Conservation (phyloP, 1,140 invertebrate species). For the Drosophila pruinosa region DNA sequence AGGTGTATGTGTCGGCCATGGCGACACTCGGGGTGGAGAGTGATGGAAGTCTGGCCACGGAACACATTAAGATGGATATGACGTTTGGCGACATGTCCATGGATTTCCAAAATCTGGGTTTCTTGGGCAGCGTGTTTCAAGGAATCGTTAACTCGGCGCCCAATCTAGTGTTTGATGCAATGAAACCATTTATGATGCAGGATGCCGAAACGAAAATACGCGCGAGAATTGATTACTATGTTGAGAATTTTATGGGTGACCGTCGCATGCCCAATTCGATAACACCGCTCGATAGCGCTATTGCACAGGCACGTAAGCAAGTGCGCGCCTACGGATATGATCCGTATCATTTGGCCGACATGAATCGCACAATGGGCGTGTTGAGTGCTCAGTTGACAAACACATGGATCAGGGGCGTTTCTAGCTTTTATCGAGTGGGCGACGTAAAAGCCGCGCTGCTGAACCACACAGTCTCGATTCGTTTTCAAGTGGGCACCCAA, state of each 20-base stretch:
- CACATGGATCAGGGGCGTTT: slow-evolving; percentile 90
- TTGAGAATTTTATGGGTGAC: slow-evolving; percentile 87
- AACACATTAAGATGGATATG: slow-evolving; percentile 91
- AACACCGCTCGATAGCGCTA: slow-evolving; percentile 91
- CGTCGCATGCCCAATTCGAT: slow-evolving; percentile 93
- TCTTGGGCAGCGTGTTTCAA: slow-evolving; percentile 89
- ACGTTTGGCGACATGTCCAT: slow-evolving; percentile 90
- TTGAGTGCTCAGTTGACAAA: slow-evolving; percentile 87
- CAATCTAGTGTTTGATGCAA: slow-evolving; percentile 91
- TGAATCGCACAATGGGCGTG: slow-evolving; percentile 88
- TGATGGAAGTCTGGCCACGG: slow-evolving; percentile 89
- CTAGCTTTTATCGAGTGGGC: slow-evolving; percentile 91
- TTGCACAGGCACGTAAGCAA: slow-evolving; percentile 88
- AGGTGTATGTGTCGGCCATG: slow-evolving; percentile 86
- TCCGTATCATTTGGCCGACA: slow-evolving; percentile 88
- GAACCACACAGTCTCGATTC: slow-evolving; percentile 86
- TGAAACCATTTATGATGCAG: slow-evolving; percentile 91
- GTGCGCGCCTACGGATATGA: slow-evolving; percentile 89
- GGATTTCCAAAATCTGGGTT: slow-evolving; percentile 91
- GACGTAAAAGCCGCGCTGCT: slow-evolving; percentile 89
- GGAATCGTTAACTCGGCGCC: slow-evolving; percentile 91
- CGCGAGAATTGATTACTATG: slow-evolving; percentile 86
- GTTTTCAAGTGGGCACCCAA: slow-evolving; percentile 90
- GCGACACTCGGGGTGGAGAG: slow-evolving; percentile 88
- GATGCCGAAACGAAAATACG: slow-evolving; percentile 89